These are phyloP conservation scores for Camponotus vicinus DNA, from an alignment of 1,140 invertebrate species.

Conservation along the genomic window DNA sequence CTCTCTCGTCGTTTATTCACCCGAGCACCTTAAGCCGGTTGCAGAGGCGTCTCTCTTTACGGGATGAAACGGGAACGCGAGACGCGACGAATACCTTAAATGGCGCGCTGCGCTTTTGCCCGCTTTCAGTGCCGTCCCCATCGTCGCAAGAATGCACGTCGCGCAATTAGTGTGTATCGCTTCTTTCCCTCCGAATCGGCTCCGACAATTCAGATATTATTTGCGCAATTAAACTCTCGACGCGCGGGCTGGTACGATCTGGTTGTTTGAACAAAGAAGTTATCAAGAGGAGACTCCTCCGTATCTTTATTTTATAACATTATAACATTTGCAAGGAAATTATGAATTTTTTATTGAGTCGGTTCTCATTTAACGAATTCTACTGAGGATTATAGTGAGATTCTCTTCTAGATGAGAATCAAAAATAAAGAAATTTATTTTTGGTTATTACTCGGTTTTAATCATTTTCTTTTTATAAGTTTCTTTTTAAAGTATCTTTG, in stretches of 20 bases:
- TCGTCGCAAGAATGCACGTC: slow-evolving; percentile 25
- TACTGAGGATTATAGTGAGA: not conserved
- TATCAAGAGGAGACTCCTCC: not conserved
- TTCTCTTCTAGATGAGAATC: not conserved
- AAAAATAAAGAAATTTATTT: not conserved
- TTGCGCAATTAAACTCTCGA: slow-evolving; percentile 15
- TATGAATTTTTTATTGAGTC: not conserved
- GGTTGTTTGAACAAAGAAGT: not conserved
- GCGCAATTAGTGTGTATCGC: slow-evolving; percentile 40
- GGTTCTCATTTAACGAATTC: not conserved
- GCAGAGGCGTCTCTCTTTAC: slow-evolving; percentile 55
- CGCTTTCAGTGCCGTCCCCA: slow-evolving; percentile 51
- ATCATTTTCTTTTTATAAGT: not conserved
- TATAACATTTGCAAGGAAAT: not conserved
- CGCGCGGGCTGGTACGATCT: not conserved
- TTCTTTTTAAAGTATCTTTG: not conserved
- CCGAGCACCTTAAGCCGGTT: slow-evolving; percentile 43
- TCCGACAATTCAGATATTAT: slow-evolving; percentile 18
- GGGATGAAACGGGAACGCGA: slow-evolving; percentile 58
- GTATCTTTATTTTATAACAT: not conserved
- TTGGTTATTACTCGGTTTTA: not conserved
- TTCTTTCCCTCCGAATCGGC: slow-evolving; percentile 3
- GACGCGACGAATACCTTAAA: slow-evolving; percentile 74
- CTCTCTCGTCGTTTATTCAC: slow-evolving; percentile 51
- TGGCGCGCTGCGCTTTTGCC: slow-evolving; percentile 70